phyloP scores from a whole-genome alignment of 2,888 invertebrate species.

The Mesorhabditis sp. region DNA sequence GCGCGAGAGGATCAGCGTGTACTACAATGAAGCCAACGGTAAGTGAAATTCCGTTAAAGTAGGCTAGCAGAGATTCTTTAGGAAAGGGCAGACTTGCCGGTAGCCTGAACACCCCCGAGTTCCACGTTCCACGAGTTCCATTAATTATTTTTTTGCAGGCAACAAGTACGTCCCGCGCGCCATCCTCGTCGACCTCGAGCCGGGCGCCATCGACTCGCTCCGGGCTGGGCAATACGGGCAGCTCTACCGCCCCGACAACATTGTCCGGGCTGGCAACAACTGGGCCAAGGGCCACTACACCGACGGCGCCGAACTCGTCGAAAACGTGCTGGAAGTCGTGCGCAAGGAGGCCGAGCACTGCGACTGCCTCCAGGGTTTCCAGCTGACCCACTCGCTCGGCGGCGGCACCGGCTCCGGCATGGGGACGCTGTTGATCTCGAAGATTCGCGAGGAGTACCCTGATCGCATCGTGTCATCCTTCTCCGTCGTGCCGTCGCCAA shows the following conservation, averaged over 20 bases:
- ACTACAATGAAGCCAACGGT: constrained; percentile 69
- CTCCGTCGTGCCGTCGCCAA: constrained; percentile 83
- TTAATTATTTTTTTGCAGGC: constrained; percentile 60
- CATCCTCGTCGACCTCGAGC: constrained; percentile 88
- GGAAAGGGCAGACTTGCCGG: neutral
- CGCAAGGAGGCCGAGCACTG: neutral
- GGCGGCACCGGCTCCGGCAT: constrained; percentile 84
- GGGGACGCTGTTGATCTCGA: constrained; percentile 85
- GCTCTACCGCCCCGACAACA: constrained; percentile 88
- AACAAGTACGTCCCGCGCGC: constrained; percentile 92
- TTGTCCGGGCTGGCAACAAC: constrained; percentile 67
- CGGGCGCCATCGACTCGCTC: constrained; percentile 95
- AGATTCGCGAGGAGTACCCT: constrained; percentile 93
- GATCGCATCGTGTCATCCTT: constrained; percentile 97
- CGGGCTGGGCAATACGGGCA: constrained; percentile 86
- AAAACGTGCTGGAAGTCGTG: no score
- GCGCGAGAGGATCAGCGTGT: constrained; percentile 82
- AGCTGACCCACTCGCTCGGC: constrained; percentile 76
- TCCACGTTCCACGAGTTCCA: neutral
- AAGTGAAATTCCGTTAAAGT: constrained; percentile 1
- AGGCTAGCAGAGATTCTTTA: neutral
- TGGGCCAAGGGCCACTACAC: no score
- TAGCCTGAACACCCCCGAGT: neutral
- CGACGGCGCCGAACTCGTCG: constrained; percentile 1
- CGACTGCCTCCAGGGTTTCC: constrained; percentile 69